These are phyloP conservation scores for Argyresthia albistria DNA, from an alignment of 2,888 invertebrate genomes.

Conservation along the genomic window DNA sequence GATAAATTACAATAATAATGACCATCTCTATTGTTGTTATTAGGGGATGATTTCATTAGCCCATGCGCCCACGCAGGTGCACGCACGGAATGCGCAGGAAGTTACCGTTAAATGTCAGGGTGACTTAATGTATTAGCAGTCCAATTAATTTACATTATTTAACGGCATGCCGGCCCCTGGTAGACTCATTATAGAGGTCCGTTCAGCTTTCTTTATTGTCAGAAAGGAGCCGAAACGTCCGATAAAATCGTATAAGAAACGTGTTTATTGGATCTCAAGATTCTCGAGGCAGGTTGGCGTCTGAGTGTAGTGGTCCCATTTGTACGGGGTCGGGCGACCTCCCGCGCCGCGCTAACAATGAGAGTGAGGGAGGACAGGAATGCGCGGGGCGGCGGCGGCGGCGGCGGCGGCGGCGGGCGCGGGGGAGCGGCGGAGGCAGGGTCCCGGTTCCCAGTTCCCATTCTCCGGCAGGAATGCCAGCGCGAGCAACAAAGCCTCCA, in stretches of 20 bases:
- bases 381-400: conserved; percentile 39
- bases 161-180: not conserved
- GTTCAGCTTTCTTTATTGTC: not conserved
- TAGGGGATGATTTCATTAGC: conserved; percentile 61
- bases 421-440: conserved; percentile 26
- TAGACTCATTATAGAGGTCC: not conserved
- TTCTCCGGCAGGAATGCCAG: conserved; percentile 53
- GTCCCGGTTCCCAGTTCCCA: conserved; percentile 63
- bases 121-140: not conserved
- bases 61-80: conserved; percentile 40
- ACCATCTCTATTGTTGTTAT: conserved; percentile 48
- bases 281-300: conserved; percentile 32
- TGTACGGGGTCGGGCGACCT: conserved; percentile 47
- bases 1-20: conserved; percentile 60
- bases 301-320: conserved; percentile 21
- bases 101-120: conserved; percentile 35
- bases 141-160: not conserved
- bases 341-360: conserved; percentile 68
- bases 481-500: conserved; percentile 67
- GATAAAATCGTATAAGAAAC: conserved; percentile 20
- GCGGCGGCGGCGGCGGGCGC: conserved; percentile 25
- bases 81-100: conserved; percentile 8
- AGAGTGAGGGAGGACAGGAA: conserved; percentile 70
- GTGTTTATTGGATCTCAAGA: conserved; percentile 53
- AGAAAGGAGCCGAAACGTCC: not conserved